Conservation (phyloP, 2,113 vertebrate species). For the Rhabdomys dilectus region DNA sequence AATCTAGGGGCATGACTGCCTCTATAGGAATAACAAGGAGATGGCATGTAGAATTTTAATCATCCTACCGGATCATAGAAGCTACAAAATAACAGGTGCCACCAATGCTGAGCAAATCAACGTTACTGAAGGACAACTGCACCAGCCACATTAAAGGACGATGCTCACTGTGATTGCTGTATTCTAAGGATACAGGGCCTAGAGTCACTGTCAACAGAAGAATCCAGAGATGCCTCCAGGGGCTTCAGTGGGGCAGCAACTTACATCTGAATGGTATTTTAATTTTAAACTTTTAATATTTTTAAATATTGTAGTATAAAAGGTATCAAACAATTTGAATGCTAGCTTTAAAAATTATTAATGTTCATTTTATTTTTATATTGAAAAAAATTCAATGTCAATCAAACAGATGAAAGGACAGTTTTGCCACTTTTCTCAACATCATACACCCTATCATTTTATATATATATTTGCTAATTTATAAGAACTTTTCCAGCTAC, state of each 20-base stretch:
- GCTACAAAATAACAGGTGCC: background rate
- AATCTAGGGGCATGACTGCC: background rate
- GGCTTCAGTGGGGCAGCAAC: background rate
- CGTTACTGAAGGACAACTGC: background rate
- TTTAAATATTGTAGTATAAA: background rate
- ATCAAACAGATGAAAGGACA: background rate
- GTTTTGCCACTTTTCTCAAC: background rate
- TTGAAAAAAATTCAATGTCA: background rate
- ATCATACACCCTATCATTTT: background rate
- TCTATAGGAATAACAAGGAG: background rate
- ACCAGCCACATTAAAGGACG: background rate
- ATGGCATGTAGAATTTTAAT: background rate
- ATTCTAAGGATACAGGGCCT: background rate
- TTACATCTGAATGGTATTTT: constrained; percentile 1
- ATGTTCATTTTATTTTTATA: constrained; percentile 4
- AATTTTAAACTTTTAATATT: background rate
- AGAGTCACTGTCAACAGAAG: background rate
- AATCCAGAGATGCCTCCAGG: background rate
- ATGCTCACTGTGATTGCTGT: background rate
- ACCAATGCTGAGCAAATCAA: background rate
- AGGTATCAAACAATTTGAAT: background rate
- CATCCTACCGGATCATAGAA: background rate
- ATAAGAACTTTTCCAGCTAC: background rate
- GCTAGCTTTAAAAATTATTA: background rate
- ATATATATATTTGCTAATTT: background rate